These are phyloP conservation scores for Trachops cirrhosus DNA, from an alignment of 2,797 vertebrate species.

Conservation along the genomic window DNA sequence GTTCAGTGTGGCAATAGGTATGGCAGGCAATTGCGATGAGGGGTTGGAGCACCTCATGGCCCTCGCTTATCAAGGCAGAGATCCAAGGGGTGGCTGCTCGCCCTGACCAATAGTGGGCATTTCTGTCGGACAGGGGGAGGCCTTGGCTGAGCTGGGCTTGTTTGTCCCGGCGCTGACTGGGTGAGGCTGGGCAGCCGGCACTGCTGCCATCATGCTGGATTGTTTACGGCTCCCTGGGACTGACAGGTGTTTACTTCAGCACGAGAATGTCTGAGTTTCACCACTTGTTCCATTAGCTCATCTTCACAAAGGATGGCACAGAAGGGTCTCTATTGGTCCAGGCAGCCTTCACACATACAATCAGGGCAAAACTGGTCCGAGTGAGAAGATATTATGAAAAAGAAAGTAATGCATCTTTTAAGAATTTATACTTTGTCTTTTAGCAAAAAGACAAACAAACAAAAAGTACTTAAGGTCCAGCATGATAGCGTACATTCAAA, in stretches of 20 bases:
- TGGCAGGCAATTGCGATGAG: too few relatives aligned
- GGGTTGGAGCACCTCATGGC: neutral
- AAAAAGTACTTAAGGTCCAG: neutral
- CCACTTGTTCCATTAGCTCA: neutral
- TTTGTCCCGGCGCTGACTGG: neutral
- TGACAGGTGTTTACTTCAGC: neutral
- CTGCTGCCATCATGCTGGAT: neutral
- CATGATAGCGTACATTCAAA: neutral
- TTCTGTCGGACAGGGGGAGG: neutral
- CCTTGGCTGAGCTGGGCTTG: neutral
- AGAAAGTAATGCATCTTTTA: neutral
- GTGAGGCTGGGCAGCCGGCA: neutral
- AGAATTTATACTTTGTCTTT: neutral
- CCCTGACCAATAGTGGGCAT: neutral
- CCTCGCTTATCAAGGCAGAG: neutral
- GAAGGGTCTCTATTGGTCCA: neutral
- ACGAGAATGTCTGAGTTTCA: neutral
- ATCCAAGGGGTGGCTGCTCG: neutral
- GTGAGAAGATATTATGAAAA: neutral
- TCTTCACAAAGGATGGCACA: neutral
- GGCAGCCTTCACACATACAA: neutral
- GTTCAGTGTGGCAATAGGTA: neutral
- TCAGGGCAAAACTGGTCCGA: neutral
- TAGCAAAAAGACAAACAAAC: neutral
- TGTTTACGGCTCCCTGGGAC: slow-evolving; percentile 6